Evolutionary conservation across 2,888 invertebrate genomes (phyloP).

Genomic region (Noctuana brunneofusca): DNA sequence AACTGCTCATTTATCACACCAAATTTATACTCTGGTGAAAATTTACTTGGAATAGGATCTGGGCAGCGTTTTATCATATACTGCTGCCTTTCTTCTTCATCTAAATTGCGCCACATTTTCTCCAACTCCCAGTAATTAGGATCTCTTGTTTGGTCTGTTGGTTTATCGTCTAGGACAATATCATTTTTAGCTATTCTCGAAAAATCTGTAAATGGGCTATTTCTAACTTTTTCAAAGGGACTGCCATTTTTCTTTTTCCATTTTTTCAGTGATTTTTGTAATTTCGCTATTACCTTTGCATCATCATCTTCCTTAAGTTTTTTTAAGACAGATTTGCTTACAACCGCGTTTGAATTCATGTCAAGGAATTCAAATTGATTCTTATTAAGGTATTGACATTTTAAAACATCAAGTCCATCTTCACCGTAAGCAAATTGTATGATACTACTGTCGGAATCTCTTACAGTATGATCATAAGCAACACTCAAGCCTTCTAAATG

Average conservation of each 20-base stretch:
- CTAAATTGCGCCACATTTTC: slow-evolving; percentile 86
- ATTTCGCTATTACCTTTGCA: slow-evolving; percentile 75
- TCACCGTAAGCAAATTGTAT: slow-evolving; percentile 97
- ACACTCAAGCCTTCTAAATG: slow-evolving; percentile 98
- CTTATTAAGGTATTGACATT: slow-evolving; percentile 91
- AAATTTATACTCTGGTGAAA: slow-evolving; percentile 89
- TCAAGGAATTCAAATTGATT: slow-evolving; percentile 91
- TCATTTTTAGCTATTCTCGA: slow-evolving; percentile 77
- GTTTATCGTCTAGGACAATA: slow-evolving; percentile 68
- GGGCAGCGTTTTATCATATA: slow-evolving; percentile 84
- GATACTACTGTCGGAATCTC: slow-evolving; percentile 96
- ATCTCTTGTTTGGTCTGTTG: slow-evolving; percentile 82
- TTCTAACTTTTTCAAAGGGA: slow-evolving; percentile 67
- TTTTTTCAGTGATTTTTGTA: slow-evolving; percentile 82
- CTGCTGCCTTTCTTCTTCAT: slow-evolving; percentile 81
- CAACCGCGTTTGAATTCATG: slow-evolving; percentile 88
- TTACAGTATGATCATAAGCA: slow-evolving; percentile 96
- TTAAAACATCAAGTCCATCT: slow-evolving; percentile 95
- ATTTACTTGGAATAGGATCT: slow-evolving; percentile 88
- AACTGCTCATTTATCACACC: slow-evolving; percentile 93
- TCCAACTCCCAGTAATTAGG: slow-evolving; percentile 83
- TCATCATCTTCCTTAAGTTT: slow-evolving; percentile 82
- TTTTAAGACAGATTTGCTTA: slow-evolving; percentile 81
- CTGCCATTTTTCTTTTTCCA: slow-evolving; percentile 84
- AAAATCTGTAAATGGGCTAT: slow-evolving; percentile 84